Conservation (phyloP, 1,140 invertebrate species). For the Rhynchophorus ferrugineus region DNA sequence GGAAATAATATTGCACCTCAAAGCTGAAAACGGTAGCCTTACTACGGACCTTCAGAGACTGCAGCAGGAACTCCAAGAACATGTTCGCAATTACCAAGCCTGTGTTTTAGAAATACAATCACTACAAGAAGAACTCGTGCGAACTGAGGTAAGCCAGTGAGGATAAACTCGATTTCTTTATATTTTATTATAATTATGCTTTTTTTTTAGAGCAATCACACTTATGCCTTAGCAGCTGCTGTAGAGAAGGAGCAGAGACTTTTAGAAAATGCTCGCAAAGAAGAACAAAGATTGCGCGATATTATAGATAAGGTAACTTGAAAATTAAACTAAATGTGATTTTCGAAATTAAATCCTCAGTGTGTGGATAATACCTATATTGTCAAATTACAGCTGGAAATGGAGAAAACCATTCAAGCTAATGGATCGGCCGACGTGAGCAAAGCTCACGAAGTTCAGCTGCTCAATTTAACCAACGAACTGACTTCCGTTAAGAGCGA, state of each 20-base stretch:
- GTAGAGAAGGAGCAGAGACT: constrained; percentile 30
- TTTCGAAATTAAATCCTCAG: too few species aligned
- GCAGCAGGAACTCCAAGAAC: constrained; percentile 12
- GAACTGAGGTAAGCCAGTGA: not conserved
- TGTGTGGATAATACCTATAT: not conserved
- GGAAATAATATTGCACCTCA: too few species aligned
- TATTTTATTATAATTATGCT: constrained; percentile 27
- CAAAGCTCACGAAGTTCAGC: constrained; percentile 32
- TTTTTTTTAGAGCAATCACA: constrained; percentile 28
- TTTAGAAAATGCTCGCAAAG: constrained; percentile 31
- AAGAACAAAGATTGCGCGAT: constrained; percentile 19
- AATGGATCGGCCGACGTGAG: constrained; percentile 31
- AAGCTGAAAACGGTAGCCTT: constrained; percentile 13
- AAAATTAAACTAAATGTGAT: too few species aligned
- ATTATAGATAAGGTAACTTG: constrained; percentile 28
- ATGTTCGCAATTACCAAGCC: constrained; percentile 6
- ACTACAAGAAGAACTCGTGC: constrained; percentile 2
- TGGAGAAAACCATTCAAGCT: constrained; percentile 24
- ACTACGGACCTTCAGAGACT: constrained; percentile 11
- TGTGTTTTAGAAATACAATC: constrained; percentile 10
- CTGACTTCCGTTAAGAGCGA: constrained; percentile 25
- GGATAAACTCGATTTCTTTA: not conserved
- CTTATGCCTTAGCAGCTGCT: constrained; percentile 12
- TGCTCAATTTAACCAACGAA: constrained; percentile 36
- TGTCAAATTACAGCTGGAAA: constrained; percentile 27